Percentiles rank a stretch among this genome's conserved stretches.
phyloP scores from a whole-genome alignment of 2,113 vertebrate genomes.

The Bombycilla garrulus region DNA sequence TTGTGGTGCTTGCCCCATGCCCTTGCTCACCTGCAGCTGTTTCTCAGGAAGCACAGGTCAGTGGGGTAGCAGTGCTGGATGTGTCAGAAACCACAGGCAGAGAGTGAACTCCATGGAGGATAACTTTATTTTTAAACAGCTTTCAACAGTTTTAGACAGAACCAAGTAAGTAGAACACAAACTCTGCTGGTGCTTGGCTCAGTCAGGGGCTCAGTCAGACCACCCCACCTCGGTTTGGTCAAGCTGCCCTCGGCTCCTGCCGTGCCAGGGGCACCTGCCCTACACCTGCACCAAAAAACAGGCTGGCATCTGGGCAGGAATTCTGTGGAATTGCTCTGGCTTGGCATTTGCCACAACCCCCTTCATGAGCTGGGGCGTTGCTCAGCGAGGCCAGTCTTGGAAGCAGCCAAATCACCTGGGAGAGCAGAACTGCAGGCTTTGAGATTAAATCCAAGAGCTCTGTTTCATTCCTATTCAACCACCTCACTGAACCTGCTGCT shows the following conservation, averaged over 20 bases:
- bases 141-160: too few species aligned
- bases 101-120: not conserved
- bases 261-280: not conserved
- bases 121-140: slow-evolving; percentile 39
- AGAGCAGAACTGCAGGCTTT: not conserved
- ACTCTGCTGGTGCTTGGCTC: not conserved
- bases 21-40: not conserved
- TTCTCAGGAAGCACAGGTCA: not conserved
- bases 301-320: not conserved
- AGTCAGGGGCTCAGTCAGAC: not conserved
- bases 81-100: not conserved
- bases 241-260: not conserved
- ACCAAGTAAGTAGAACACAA: not conserved
- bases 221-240: not conserved
- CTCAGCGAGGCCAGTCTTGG: accelerated
- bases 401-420: not conserved
- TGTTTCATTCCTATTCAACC: not conserved
- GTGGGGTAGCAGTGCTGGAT: not conserved
- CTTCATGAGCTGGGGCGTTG: accelerated
- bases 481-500: not conserved
- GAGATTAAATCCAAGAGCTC: not conserved
- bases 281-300: not conserved
- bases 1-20: accelerated
- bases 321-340: not conserved
- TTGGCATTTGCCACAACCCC: not conserved